Conservation (phyloP, 1,140 invertebrate species). For the Cydia fagiglandana region DNA sequence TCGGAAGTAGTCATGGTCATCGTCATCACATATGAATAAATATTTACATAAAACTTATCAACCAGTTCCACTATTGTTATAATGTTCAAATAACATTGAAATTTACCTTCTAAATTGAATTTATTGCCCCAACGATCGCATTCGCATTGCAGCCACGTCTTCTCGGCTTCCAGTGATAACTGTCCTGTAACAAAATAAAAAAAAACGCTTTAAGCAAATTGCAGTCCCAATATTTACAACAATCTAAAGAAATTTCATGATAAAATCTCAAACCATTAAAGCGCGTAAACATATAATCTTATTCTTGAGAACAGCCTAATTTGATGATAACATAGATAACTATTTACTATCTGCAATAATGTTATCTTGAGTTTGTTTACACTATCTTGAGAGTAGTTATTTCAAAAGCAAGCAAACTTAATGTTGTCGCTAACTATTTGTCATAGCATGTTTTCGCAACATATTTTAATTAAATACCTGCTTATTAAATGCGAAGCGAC, state of each 20-base stretch:
- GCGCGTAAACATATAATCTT: not conserved
- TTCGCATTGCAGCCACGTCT: constrained; percentile 93
- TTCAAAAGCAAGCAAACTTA: not conserved
- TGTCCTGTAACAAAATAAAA: constrained; percentile 83
- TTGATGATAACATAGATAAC: not conserved
- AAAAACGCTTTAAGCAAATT: not conserved
- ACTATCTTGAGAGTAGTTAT: not conserved
- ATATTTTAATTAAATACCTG: too few relatives aligned
- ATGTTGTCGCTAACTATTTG: not conserved
- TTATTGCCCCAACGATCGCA: constrained; percentile 90
- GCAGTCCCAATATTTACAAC: not conserved
- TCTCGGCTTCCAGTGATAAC: constrained; percentile 90
- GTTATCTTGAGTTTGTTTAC: constrained; percentile 4
- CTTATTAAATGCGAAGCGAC: not conserved
- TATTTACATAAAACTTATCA: not conserved
- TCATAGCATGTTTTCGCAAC: not conserved
- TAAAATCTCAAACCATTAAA: not conserved
- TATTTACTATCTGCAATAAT: constrained; percentile 1
- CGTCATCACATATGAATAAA: not conserved
- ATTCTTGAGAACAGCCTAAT: not conserved
- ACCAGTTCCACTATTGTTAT: not conserved
- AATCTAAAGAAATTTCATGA: not conserved
- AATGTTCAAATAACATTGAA: constrained; percentile 29
- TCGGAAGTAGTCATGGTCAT: not conserved
- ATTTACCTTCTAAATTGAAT: constrained; percentile 89